Evolutionary conservation across 2,888 invertebrate genomes (phyloP), one percentile per base, ranked within the genome.

Genomic region (Alviniconcha strummeri): DNA sequence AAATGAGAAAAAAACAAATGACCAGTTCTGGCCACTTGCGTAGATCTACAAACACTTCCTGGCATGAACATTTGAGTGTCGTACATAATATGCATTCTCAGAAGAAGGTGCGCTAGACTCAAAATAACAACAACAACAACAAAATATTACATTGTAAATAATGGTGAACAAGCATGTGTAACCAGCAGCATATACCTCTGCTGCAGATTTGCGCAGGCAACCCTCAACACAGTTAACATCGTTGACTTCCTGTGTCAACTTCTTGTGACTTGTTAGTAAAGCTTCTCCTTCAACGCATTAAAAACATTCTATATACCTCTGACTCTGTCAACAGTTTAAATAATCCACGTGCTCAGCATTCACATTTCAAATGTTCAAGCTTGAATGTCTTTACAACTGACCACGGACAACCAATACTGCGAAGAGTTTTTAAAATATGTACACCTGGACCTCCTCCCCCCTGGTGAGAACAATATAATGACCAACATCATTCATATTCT

Each of bases 381-480:
- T 36, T 36, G 36, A 36, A 36, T 36, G 36, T 36, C 36, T 36
- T 36, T 36, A 36, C 36, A 36, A 36, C 36, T 36, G 36, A 36
- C 36, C 36, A 36, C 36, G 36, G 36, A 36, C 36, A 36, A 36
- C 36, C 78, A 55, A n/a, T 57, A 17, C 11, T 15, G 19, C 17
- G 2, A 17, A n/a, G 15, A 6, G 64, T 19, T 11, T 57, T 36
- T 11, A 60, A 64, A 78, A 64, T 78, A 78, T 78, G 78, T 78
- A 78, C 78, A 78, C 64, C 78, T 78, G 15, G 5, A 19, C 8
- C 64, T 56, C 9, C 17, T 52, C 52, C 60, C 36, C 64, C 64
- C 52, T n/a, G 19, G 78, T 64, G 78, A 36, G 78, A 78, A 36
- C 78, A 78, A 78, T 64, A 78, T 36, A 57, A 57, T 64, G 78